Evolutionary conservation across 1,140 invertebrate species (phyloP), one percentile per base, ranked within the genome.

Genomic region (Pseudachorutes palmiensis): DNA sequence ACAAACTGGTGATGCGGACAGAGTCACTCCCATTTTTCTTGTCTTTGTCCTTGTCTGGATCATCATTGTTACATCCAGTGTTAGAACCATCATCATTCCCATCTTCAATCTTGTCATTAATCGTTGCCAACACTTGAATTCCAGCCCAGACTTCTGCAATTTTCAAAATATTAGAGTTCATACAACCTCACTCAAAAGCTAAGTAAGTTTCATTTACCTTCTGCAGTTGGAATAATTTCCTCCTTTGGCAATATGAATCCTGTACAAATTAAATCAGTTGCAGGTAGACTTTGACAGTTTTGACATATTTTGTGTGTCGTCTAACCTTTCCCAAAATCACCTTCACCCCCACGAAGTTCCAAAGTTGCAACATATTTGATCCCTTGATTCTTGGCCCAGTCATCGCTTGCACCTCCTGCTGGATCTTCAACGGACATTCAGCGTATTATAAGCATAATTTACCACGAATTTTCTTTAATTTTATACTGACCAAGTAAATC

Each of bases 351-450:
- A 12, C 62, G 12, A 2, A 65, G 2, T 28, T 65, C 63, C 29
- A 36, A 12, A 5, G 63, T 65, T 2, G 63, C 31, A 2, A 36
- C 29, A 36, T 63, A 67, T 33, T 67, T 67, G 24, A 67, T 58
- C 24, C 66, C 66, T 2, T 22, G 2, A 55, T 12, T 29, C 29
- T 63, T 67, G 19, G 60, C 66, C n/a, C 48, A 67, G 48, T 67
- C 66, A 26, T 67, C 66, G 14, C 31, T 45, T 51, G 66, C 66
- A 19, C 66, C 66, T 19, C 66, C 66, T 24, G 63, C 66, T 2
- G 36, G 36, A 49, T 67, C 33, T 49, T 45, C 36, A 45, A 9
- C 9, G 36, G 19, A 45, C n/a, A n/a, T n/a, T n/a, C n/a, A n/a
- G n/a, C n/a, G n/a, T n/a, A n/a, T n/a, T n/a, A n/a, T n/a, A n/a